Evolutionary conservation across 2,113 vertebrate species (phyloP).

Genomic region (Ptyas mucosa): DNA sequence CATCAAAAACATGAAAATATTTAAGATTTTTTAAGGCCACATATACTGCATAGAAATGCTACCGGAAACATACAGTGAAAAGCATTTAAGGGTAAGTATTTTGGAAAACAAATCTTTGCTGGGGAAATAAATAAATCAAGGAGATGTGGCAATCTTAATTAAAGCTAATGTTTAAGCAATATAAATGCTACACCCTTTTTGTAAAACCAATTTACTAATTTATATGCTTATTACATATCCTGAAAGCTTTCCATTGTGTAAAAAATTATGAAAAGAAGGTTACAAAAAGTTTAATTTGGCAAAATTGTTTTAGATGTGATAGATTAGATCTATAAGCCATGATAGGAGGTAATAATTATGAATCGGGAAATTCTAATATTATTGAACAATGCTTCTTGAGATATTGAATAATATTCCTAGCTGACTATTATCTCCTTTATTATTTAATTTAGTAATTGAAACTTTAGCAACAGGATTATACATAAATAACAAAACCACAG

Average conservation of each 20-base stretch:
- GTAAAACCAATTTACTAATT: not conserved
- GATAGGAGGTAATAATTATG: not conserved
- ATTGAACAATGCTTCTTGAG: not conserved
- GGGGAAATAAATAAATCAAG: not conserved
- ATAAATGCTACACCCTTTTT: not conserved
- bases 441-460: not conserved
- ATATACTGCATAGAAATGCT: not conserved
- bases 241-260: not conserved
- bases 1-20: not conserved
- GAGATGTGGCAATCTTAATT: not conserved
- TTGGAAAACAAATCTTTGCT: not conserved
- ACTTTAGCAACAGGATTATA: not conserved
- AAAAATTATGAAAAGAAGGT: not conserved
- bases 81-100: not conserved
- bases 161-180: not conserved
- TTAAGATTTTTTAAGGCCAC: not conserved
- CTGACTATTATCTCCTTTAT: not conserved
- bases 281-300: not conserved
- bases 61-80: not conserved
- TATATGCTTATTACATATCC: not conserved
- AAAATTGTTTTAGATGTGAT: not conserved
- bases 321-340: not conserved
- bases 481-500: not conserved
- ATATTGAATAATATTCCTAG: not conserved
- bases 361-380: not conserved